A percentile compares a stretch with the other conserved stretches of the same genome.
phyloP scores from a whole-genome alignment of 2,797 vertebrate species.

The Crocodylus rhombifer region DNA sequence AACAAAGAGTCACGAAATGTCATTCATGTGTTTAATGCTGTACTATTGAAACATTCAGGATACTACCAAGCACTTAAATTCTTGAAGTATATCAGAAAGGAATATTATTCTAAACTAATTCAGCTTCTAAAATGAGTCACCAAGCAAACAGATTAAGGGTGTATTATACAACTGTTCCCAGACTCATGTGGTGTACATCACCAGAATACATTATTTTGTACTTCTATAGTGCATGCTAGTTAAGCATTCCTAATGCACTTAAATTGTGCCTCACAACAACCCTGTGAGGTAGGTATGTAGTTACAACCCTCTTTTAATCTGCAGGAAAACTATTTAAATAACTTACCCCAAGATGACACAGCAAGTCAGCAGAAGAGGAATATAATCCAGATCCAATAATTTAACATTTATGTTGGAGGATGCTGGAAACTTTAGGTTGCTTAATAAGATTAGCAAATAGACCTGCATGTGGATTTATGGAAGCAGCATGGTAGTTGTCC shows the following conservation, averaged over 20 bases:
- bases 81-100: constrained; percentile 7
- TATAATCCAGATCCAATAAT: constrained; percentile 52
- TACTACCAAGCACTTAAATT: neutral
- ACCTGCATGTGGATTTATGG: neutral
- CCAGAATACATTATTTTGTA: constrained; percentile 53
- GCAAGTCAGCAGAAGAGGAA: constrained; percentile 55
- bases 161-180: constrained; percentile 48
- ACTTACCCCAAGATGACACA: constrained; percentile 68
- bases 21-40: constrained; percentile 17
- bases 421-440: neutral
- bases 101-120: neutral
- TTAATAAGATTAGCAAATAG: constrained; percentile 19
- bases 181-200: neutral
- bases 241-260: constrained; percentile 47
- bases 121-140: constrained; percentile 27
- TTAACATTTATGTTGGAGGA: constrained; percentile 7
- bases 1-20: neutral
- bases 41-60: neutral
- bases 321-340: constrained; percentile 28
- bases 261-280: constrained; percentile 77
- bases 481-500: neutral
- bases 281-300: constrained; percentile 77
- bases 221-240: constrained; percentile 13
- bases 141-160: constrained; percentile 38
- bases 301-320: neutral